Base-by-base conservation (phyloP, 2,113 vertebrate species). In the Antechinus flavipes region DNA sequence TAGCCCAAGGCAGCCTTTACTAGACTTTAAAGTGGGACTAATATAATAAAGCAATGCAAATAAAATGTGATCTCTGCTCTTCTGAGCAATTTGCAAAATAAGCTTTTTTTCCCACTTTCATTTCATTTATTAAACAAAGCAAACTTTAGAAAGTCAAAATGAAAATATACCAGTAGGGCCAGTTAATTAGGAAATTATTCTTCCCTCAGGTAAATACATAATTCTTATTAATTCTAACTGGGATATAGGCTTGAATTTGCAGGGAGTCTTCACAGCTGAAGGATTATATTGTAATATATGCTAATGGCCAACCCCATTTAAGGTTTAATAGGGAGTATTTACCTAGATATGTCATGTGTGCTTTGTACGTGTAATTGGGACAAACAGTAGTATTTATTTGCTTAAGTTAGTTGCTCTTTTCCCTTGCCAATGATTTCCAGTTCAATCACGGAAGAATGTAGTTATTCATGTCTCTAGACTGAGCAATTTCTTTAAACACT, bases 121-220 rank as follows among this genome's bases (percentile, higher is more conserved):
- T 92, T 42, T 54, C 26, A n/a, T 50, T 90, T 90, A 14, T n/a
- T 91, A 95, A 16, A 47, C 22, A n/a, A 93, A 94, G 19, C 49
- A 7, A 24, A 89, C 55, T 89, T 89, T 27, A 61, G 46, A 94
- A 58, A n/a, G 42, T 92, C 1, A 23, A 12, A 68, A 30, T 90
- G 55, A 92, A 55, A 91, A 94, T 7, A 10, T 23, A 0, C 55
- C 4, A 8, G 16, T 3, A 42, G 35, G 47, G 9, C 8, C 47
- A 19, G 27, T 46, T 93, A 91, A 93, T 94, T 47, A 95, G 50
- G 12, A 76, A 12, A 0, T 27, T 49, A 8, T 30, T 61, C 30
- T 89, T 90, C 42, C 55, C 26, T 50, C 22, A 27, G 49, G 24
- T 90, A 23, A 94, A 90, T 84, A 54, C 30, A 47, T 49, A 9